A percentile compares a stretch with the other conserved stretches of the same genome.
Conservation (phyloP, 2,888 invertebrate genomes). For the Xanthorhoe spadicearia region DNA sequence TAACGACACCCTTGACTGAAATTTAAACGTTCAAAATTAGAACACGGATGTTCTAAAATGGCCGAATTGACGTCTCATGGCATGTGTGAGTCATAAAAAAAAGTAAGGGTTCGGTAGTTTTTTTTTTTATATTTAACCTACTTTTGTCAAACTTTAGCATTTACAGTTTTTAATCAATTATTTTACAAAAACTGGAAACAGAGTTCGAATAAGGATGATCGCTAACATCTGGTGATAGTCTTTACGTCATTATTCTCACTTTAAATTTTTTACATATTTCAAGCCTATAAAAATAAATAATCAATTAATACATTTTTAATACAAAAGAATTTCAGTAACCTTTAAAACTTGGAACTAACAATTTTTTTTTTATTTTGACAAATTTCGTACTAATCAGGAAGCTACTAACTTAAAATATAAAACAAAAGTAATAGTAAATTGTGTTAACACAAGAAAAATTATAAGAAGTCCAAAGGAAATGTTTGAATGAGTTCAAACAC, state of each 20-base stretch:
- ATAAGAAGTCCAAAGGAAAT: background rate
- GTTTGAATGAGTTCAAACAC: slow-evolving; percentile 17
- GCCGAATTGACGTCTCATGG: slow-evolving; percentile 49
- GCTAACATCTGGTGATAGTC: background rate
- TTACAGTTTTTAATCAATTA: background rate
- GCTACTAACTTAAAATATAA: too few species aligned
- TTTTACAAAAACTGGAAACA: background rate
- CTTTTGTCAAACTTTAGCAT: background rate
- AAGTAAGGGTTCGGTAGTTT: background rate
- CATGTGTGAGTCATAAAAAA: background rate
- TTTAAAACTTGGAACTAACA: too few species aligned
- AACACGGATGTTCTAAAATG: slow-evolving; percentile 52
- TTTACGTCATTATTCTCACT: background rate
- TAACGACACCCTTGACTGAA: slow-evolving; percentile 58
- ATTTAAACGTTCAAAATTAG: slow-evolving; percentile 44
- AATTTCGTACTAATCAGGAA: too few species aligned
- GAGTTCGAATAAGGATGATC: background rate
- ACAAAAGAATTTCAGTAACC: too few species aligned
- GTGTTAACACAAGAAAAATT: too few species aligned
- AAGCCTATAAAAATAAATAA: background rate
- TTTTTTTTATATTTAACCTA: background rate
- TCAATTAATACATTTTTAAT: too few species aligned
- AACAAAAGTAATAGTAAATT: too few species aligned
- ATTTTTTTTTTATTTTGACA: too few species aligned
- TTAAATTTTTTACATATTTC: background rate